Percentiles rank a stretch among this genome's conserved stretches.
Evolutionary conservation across 2,113 vertebrate genomes (phyloP).

Genomic region (Colistium nudipinnis): DNA sequence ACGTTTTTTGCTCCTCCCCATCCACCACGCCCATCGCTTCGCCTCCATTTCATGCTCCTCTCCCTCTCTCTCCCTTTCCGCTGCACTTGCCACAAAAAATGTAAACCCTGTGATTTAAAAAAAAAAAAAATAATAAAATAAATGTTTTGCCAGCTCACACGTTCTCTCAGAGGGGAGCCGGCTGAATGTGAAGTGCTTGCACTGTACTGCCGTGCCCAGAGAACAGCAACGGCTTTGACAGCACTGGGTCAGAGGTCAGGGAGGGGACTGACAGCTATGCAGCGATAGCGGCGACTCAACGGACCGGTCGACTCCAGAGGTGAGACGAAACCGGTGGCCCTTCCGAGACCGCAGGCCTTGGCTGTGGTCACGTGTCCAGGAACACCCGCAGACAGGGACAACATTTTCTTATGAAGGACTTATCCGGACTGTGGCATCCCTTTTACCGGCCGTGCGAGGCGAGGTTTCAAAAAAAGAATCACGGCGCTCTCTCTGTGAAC

Average conservation of each 20-base stretch:
- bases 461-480: too few species aligned
- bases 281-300: conserved; percentile 34
- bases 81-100: conserved; percentile 6
- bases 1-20: neutral
- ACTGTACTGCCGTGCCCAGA: conserved; percentile 33
- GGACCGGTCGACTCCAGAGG: conserved; percentile 13
- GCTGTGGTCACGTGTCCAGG: too few species aligned
- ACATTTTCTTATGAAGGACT: too few species aligned
- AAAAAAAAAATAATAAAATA: neutral
- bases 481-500: too few species aligned
- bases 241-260: conserved; percentile 65
- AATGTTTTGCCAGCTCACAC: conserved; percentile 11
- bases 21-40: conserved; percentile 1
- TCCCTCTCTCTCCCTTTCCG: neutral
- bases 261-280: conserved; percentile 31
- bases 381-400: too few species aligned
- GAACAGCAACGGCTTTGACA: conserved; percentile 55
- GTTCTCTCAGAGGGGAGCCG: conserved; percentile 7
- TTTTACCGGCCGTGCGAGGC: too few species aligned
- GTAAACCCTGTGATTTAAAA: conserved; percentile 33
- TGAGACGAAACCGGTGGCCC: neutral
- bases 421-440: too few species aligned
- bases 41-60: neutral
- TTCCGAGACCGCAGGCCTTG: neutral
- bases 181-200: conserved; percentile 41